phyloP scores from a whole-genome alignment of 2,797 vertebrate species.

The Lagocephalus sceleratus region DNA sequence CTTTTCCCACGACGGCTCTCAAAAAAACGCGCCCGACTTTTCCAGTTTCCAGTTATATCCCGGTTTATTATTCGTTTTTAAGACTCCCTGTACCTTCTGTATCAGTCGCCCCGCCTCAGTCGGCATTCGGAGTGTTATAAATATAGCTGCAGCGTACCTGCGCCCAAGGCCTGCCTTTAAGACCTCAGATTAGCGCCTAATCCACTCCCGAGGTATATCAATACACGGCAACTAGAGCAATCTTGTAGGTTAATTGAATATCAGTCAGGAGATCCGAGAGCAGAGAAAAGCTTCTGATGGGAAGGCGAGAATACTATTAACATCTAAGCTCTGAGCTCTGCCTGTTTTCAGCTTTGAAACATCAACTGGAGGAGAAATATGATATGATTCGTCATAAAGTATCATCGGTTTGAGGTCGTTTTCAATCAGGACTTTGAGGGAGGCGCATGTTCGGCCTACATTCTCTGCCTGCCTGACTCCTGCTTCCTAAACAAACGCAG shows the following conservation, averaged over 20 bases:
- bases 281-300: no score
- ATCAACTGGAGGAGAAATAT: no score
- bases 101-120: conserved; percentile 2
- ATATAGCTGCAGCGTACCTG: background rate
- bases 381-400: no score
- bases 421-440: background rate
- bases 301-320: no score
- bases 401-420: no score
- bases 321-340: no score
- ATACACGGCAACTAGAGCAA: background rate
- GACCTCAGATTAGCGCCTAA: conserved; percentile 11
- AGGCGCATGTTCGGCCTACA: conserved; percentile 38
- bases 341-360: no score
- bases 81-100: conserved; percentile 12
- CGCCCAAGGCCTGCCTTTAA: background rate
- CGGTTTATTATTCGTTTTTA: conserved; percentile 39
- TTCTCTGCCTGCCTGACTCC: conserved; percentile 10
- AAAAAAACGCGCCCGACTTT: conserved; percentile 22
- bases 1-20: conserved; percentile 19
- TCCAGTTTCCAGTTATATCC: conserved; percentile 29
- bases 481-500: conserved; percentile 59
- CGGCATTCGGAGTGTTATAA: background rate
- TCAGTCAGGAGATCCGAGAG: no score
- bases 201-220: background rate
- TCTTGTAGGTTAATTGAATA: conserved; percentile 14